A percentile compares a stretch with the other conserved stretches of the same genome.
These are phyloP conservation scores for Philopedon plagiatum DNA, from an alignment of 2,888 invertebrate species.

Conservation along the genomic window DNA sequence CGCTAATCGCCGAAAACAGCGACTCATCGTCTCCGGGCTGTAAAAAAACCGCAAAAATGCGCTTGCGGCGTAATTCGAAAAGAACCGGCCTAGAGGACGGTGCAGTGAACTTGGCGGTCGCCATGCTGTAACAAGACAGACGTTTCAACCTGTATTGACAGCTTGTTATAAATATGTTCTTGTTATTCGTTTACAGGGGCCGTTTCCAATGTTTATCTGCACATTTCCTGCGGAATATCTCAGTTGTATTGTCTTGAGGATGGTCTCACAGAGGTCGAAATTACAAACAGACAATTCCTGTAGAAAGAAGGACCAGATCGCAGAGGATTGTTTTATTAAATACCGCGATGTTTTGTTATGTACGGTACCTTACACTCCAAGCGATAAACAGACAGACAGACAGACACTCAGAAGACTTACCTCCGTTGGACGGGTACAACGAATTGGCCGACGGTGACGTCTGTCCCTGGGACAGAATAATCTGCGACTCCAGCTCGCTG, in stretches of 20 bases:
- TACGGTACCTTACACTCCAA: too few relatives aligned
- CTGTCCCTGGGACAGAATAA: conserved; percentile 89
- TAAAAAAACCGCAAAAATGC: conserved; percentile 33
- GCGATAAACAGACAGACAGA: too few relatives aligned
- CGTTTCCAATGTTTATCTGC: too few relatives aligned
- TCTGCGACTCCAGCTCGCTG: conserved; percentile 93
- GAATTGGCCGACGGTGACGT: conserved; percentile 64
- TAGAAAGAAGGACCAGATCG: too few relatives aligned
- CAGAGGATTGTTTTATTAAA: too few relatives aligned
- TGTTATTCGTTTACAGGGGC: not conserved
- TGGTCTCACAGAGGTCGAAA: too few relatives aligned
- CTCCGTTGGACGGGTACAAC: conserved; percentile 78
- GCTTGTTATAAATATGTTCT: not conserved
- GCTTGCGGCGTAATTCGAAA: conserved; percentile 16
- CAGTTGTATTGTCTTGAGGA: too few relatives aligned
- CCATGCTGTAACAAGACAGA: conserved; percentile 19
- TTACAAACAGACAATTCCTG: too few relatives aligned
- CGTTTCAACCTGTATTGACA: not conserved
- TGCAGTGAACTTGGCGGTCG: conserved; percentile 21
- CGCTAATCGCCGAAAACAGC: conserved; percentile 6
- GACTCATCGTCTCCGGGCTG: conserved; percentile 11
- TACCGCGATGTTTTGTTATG: too few relatives aligned
- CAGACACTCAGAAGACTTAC: conserved; percentile 70
- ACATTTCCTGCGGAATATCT: too few relatives aligned
- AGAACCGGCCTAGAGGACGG: conserved; percentile 11